Conservation (phyloP, 2,888 invertebrate genomes). For the Candidula unifasciata region DNA sequence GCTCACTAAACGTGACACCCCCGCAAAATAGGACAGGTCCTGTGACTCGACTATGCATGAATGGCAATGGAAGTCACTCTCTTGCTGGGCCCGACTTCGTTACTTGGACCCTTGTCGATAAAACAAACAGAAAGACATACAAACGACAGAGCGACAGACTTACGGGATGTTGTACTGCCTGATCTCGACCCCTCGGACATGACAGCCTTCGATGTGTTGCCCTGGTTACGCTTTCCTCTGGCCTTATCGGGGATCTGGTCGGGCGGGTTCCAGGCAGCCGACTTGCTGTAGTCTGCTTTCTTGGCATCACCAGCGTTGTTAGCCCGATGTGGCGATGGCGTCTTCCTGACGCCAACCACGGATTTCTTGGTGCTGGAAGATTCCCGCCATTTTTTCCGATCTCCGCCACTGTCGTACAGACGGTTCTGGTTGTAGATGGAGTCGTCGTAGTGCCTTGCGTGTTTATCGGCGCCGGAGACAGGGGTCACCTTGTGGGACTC, state of each 20-base stretch:
- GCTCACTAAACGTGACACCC: no score
- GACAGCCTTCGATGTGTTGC: background rate
- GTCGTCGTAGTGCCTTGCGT: background rate
- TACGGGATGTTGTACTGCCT: background rate
- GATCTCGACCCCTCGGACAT: background rate
- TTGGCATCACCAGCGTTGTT: background rate
- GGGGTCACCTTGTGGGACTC: background rate
- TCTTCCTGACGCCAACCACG: background rate
- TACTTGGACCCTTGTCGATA: background rate
- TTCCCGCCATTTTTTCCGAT: conserved; percentile 31
- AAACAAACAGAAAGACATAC: background rate
- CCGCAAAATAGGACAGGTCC: no score
- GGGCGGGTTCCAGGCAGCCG: conserved; percentile 1
- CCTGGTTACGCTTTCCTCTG: conserved; percentile 19
- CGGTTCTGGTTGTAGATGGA: conserved; percentile 20
- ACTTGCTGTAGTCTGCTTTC: background rate
- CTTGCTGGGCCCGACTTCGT: no score
- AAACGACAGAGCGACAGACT: background rate
- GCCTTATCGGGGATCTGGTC: conserved; percentile 46
- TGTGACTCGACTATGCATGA: no score
- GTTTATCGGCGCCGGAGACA: background rate
- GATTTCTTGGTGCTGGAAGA: background rate
- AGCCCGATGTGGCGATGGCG: background rate
- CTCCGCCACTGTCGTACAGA: conserved; percentile 23
- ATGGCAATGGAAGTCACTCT: no score